phyloP scores from a whole-genome alignment of 2,888 invertebrate genomes.

The Formica aserva region DNA sequence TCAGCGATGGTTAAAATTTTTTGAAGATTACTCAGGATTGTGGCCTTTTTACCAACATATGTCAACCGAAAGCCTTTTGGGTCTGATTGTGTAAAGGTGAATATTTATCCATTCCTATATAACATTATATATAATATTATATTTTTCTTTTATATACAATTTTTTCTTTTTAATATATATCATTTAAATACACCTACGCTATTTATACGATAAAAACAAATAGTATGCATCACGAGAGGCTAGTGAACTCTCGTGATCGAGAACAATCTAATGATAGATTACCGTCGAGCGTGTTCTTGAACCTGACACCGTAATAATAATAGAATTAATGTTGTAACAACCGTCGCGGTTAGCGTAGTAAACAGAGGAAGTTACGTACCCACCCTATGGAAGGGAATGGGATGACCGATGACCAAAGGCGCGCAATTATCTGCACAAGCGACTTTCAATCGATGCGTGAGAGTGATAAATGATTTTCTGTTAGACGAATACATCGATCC shows the following conservation, averaged over 20 bases:
- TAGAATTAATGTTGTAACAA: constrained; percentile 71
- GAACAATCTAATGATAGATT: constrained; percentile 73
- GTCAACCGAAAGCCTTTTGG: background rate
- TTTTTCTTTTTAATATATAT: background rate
- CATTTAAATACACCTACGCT: background rate
- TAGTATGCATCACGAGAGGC: constrained; percentile 12
- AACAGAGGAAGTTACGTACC: constrained; percentile 41
- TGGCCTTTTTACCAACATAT: background rate
- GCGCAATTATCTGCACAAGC: constrained; percentile 67
- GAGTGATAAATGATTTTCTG: constrained; percentile 73
- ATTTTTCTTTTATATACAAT: constrained; percentile 2
- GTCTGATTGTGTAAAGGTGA: background rate
- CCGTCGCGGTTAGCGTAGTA: constrained; percentile 32
- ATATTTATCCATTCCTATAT: background rate
- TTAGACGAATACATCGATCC: constrained; percentile 65
- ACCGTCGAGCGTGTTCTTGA: constrained; percentile 67
- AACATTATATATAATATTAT: background rate
- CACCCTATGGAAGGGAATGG: constrained; percentile 49
- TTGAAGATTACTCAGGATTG: background rate
- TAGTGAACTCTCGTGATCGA: constrained; percentile 63
- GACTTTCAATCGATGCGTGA: constrained; percentile 67
- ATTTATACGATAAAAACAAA: background rate
- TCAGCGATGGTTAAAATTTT: background rate
- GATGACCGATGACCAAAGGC: constrained; percentile 53
- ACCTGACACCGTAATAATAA: constrained; percentile 73